Percentiles rank a stretch among this genome's conserved stretches.
Evolutionary conservation across 2,113 vertebrate genomes (phyloP).

Genomic region (Equus przewalskii): DNA sequence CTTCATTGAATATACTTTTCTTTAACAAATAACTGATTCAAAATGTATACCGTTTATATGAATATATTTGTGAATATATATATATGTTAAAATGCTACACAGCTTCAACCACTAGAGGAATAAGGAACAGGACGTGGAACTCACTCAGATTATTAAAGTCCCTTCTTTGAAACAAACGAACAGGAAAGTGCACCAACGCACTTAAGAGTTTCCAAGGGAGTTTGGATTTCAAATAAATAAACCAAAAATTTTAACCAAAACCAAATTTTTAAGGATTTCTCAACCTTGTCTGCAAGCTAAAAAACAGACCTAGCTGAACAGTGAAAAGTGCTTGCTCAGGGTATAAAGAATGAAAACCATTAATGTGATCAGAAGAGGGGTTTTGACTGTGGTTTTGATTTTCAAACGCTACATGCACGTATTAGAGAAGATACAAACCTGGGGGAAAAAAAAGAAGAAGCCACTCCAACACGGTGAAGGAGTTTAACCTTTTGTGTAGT

Average conservation of each 20-base stretch:
- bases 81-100: constrained; percentile 85
- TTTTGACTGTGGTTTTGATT: constrained; percentile 72
- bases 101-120: constrained; percentile 83
- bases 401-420: constrained; percentile 89
- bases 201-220: constrained; percentile 76
- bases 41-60: constrained; percentile 86
- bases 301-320: constrained; percentile 76
- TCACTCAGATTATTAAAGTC: constrained; percentile 78
- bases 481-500: constrained; percentile 68
- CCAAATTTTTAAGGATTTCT: constrained; percentile 78
- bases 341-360: constrained; percentile 82
- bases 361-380: constrained; percentile 80
- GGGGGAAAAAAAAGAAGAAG: constrained; percentile 48
- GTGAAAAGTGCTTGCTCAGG: constrained; percentile 87
- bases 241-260: constrained; percentile 85
- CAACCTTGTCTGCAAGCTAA: constrained; percentile 76
- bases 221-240: constrained; percentile 87
- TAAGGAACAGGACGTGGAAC: constrained; percentile 80
- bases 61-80: constrained; percentile 83
- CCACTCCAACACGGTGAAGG: constrained; percentile 81
- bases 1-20: constrained; percentile 73
- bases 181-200: constrained; percentile 85
- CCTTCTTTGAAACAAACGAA: constrained; percentile 81
- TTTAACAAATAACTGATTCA: constrained; percentile 85
- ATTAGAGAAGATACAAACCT: constrained; percentile 85